These are phyloP conservation scores for Guaruba guarouba DNA, from an alignment of 2,113 vertebrate genomes.

Conservation along the genomic window DNA sequence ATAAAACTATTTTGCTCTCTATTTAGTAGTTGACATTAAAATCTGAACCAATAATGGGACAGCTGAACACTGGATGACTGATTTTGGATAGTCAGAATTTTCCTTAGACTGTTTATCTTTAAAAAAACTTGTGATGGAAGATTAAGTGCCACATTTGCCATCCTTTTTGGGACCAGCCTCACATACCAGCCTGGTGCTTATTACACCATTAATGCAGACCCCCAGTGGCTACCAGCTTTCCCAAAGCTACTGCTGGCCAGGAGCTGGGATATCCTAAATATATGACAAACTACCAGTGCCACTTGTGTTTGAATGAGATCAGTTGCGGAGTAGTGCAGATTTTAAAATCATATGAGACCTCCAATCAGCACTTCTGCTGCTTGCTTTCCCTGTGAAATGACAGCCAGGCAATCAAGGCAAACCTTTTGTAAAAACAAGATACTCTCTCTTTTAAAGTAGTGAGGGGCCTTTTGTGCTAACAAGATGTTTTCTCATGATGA, in stretches of 20 bases:
- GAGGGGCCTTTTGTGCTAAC: conserved; percentile 41
- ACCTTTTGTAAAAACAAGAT: not conserved
- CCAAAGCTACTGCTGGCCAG: not conserved
- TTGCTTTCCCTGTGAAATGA: not conserved
- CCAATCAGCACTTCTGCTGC: not conserved
- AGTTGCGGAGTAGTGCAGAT: not conserved
- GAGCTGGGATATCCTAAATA: not conserved
- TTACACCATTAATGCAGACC: not conserved
- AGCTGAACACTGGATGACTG: not conserved
- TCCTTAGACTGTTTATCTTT: not conserved
- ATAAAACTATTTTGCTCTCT: not conserved
- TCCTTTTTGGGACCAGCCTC: not conserved
- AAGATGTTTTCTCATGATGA: not conserved
- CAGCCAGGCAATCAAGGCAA: conserved; percentile 1
- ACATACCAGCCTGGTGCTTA: not conserved
- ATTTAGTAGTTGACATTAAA: not conserved
- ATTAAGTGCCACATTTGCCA: not conserved
- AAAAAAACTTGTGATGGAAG: not conserved
- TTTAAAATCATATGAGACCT: not conserved
- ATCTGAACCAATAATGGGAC: not conserved
- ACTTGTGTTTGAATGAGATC: not conserved
- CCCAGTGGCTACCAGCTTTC: not conserved
- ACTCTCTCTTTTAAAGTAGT: conserved; percentile 42
- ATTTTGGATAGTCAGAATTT: not conserved
- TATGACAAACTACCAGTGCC: not conserved